Conservation (phyloP, 2,888 invertebrate species). For the Pegoplata infirma region DNA sequence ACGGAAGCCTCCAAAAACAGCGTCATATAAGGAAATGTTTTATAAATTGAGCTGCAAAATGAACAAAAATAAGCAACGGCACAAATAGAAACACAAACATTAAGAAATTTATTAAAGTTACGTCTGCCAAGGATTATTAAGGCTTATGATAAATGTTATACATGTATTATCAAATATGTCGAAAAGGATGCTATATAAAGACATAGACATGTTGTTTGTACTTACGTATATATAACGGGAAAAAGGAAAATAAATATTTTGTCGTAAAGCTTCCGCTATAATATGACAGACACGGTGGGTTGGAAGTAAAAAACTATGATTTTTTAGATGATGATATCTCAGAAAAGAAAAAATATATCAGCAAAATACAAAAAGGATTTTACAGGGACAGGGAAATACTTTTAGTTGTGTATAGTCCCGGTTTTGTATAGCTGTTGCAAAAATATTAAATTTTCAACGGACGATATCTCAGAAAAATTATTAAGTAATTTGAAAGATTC, state of each 20-base stretch:
- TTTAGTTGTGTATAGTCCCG: too few relatives aligned
- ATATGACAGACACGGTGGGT: slow-evolving; percentile 30
- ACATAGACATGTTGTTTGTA: not conserved
- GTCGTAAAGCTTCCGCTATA: slow-evolving; percentile 57
- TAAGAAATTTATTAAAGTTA: slow-evolving; percentile 60
- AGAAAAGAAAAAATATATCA: too few relatives aligned
- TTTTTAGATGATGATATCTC: too few relatives aligned
- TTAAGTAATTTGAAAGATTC: too few relatives aligned
- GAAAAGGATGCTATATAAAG: slow-evolving; percentile 1
- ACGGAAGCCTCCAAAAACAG: slow-evolving; percentile 48
- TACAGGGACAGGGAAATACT: too few relatives aligned
- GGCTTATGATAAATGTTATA: slow-evolving; percentile 63
- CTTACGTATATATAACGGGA: slow-evolving; percentile 46
- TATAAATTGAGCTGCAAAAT: slow-evolving; percentile 58
- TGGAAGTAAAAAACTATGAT: too few relatives aligned
- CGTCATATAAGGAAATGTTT: slow-evolving; percentile 46
- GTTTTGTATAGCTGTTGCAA: too few relatives aligned
- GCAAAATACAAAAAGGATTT: too few relatives aligned
- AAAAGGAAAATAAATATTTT: slow-evolving; percentile 60
- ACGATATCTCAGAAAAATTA: too few relatives aligned
- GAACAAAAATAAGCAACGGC: slow-evolving; percentile 32
- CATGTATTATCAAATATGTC: slow-evolving; percentile 55
- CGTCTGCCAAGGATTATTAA: slow-evolving; percentile 63
- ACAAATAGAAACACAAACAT: too few relatives aligned
- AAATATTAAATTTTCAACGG: too few relatives aligned